Percentiles rank a stretch among this genome's conserved stretches.
Evolutionary conservation across 2,113 vertebrate species (phyloP).

Genomic region (Myotis lucifugus): DNA sequence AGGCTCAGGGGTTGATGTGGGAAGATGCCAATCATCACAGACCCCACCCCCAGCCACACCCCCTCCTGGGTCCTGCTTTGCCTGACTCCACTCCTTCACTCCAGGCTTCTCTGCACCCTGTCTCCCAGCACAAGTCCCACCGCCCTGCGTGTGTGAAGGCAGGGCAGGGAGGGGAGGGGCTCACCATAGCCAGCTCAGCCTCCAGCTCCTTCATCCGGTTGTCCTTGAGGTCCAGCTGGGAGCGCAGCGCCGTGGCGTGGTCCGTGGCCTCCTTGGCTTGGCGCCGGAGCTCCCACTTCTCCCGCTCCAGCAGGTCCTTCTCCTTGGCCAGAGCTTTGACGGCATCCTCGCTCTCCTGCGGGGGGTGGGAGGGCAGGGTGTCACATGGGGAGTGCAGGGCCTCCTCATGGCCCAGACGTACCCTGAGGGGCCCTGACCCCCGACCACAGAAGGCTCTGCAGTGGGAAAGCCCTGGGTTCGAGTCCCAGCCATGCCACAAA

Average conservation of each 20-base stretch:
- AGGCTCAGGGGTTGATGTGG: rapidly evolving
- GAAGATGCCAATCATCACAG: background rate
- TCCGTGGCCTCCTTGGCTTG: slow-evolving; percentile 98
- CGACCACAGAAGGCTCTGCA: background rate
- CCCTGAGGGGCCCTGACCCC: background rate
- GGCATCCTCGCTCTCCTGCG: slow-evolving; percentile 96
- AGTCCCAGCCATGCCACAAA: background rate
- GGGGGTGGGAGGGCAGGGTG: background rate
- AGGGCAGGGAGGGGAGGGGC: slow-evolving; percentile 17
- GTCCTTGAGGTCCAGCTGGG: slow-evolving; percentile 98
- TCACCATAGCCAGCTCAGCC: slow-evolving; percentile 98
- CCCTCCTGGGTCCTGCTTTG: rapidly evolving
- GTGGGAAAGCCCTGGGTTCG: background rate
- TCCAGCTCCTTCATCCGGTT: slow-evolving; percentile 99
- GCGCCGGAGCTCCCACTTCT: slow-evolving; percentile 97
- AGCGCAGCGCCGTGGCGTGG: slow-evolving; percentile 92
- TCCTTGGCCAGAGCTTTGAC: slow-evolving; percentile 97
- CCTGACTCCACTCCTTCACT: background rate
- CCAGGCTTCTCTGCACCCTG: rapidly evolving
- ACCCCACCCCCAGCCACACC: rapidly evolving
- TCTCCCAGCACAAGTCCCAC: background rate
- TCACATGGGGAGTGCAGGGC: background rate
- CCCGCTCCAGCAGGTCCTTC: slow-evolving; percentile 96
- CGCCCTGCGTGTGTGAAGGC: rapidly evolving
- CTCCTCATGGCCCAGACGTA: background rate